Evolutionary conservation across 2,888 invertebrate genomes (phyloP).

Genomic region (Spilarctia lutea): DNA sequence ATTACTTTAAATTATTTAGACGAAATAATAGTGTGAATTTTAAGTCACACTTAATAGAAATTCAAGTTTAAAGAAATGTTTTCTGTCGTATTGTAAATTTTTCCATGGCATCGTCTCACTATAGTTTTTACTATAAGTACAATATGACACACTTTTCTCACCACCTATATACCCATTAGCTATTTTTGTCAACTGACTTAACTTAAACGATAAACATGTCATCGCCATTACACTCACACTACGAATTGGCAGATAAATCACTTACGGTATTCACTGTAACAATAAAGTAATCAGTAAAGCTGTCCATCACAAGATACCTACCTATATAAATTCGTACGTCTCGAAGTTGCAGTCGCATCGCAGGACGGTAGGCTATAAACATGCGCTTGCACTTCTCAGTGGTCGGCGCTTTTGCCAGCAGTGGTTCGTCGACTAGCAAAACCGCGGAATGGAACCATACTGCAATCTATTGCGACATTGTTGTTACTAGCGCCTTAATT

Average conservation of each 20-base stretch:
- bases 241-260: not conserved
- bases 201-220: not conserved
- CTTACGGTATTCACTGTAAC: not conserved
- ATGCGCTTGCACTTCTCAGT: slow-evolving; percentile 1
- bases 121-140: too few species aligned
- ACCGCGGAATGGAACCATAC: slow-evolving; percentile 42
- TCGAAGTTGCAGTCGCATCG: not conserved
- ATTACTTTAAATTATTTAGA: not conserved
- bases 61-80: not conserved
- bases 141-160: too few species aligned
- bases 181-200: not conserved
- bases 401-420: not conserved
- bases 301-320: slow-evolving; percentile 1
- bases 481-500: slow-evolving; percentile 22
- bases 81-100: too few species aligned
- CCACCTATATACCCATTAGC: not conserved
- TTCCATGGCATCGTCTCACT: too few species aligned
- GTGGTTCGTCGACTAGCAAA: slow-evolving; percentile 38
- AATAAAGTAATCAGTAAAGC: slow-evolving; percentile 6
- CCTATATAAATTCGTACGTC: not conserved
- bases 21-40: not conserved
- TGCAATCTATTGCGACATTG: slow-evolving; percentile 29
- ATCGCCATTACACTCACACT: not conserved
- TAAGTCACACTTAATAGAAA: not conserved
- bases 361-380: slow-evolving; percentile 3